phyloP scores from a whole-genome alignment of 1,140 invertebrate species.

The Prorops nasuta region DNA sequence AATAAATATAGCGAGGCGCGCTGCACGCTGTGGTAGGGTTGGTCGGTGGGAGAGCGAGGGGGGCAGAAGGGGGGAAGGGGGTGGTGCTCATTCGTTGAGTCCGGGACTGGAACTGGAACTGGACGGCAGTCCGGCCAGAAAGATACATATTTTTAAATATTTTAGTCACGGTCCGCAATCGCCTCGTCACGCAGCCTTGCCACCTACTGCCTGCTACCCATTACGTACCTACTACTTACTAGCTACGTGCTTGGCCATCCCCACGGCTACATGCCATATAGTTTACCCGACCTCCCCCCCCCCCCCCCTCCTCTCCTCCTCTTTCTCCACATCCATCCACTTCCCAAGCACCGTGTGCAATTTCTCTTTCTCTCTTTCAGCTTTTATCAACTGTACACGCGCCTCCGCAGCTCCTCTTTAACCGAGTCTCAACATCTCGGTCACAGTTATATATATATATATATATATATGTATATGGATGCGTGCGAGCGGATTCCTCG shows the following conservation, averaged over 20 bases:
- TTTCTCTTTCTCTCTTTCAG: background rate
- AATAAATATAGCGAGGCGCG: constrained; percentile 54
- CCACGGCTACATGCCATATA: constrained; percentile 12
- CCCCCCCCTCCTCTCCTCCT: background rate
- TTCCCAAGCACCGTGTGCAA: too few species aligned
- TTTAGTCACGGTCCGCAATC: constrained; percentile 58
- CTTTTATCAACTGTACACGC: too few species aligned
- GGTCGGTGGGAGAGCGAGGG: constrained; percentile 16
- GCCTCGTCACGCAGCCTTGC: constrained; percentile 58
- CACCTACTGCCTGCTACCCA: constrained; percentile 53
- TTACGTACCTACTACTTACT: constrained; percentile 45
- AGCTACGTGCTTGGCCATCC: constrained; percentile 24
- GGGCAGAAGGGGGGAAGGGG: constrained; percentile 20
- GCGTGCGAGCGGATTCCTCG: too few species aligned
- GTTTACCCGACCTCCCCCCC: constrained; percentile 2
- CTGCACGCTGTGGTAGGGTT: constrained; percentile 18
- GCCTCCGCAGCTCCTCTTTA: too few species aligned
- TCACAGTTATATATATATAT: too few species aligned
- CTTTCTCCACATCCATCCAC: background rate
- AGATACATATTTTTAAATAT: constrained; percentile 61
- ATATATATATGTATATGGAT: too few species aligned
- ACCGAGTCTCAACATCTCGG: too few species aligned
- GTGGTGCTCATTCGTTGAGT: constrained; percentile 15
- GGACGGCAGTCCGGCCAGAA: constrained; percentile 57
- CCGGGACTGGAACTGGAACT: constrained; percentile 52